A percentile compares a stretch with the other conserved stretches of the same genome.
Conservation (phyloP, 2,797 vertebrate genomes). For the Leptodactylus fallax region DNA sequence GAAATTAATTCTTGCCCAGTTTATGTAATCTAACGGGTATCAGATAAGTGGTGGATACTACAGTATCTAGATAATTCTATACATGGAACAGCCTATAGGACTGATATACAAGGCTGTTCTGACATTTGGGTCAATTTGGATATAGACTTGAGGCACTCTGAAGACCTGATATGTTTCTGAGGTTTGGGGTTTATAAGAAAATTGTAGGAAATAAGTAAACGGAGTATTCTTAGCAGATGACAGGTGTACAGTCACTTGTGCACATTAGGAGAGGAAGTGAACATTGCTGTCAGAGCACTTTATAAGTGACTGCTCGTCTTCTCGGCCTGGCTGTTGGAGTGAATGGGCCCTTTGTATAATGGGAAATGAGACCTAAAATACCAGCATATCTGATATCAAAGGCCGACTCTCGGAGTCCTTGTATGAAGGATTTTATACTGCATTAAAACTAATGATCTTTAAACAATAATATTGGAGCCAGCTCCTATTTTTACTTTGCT, state of each 20-base stretch:
- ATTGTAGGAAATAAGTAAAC: not conserved
- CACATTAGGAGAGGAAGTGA: not conserved
- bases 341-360: slow-evolving; percentile 8
- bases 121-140: not conserved
- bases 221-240: not conserved
- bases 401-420: not conserved
- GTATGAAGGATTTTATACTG: not conserved
- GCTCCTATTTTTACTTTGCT: slow-evolving; percentile 6
- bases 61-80: too few species aligned
- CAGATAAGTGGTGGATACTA: too few species aligned
- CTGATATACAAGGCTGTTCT: too few species aligned
- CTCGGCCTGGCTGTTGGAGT: not conserved
- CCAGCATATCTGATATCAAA: slow-evolving; percentile 23
- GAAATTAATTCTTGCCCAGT: too few species aligned
- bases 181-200: not conserved
- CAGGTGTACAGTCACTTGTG: not conserved
- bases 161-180: not conserved
- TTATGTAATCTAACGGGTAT: too few species aligned
- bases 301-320: not conserved
- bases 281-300: slow-evolving; percentile 2
- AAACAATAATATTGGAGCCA: slow-evolving; percentile 19
- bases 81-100: too few species aligned
- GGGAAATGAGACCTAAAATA: not conserved
- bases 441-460: slow-evolving; percentile 19
- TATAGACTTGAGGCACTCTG: not conserved